phyloP scores from a whole-genome alignment of 1,140 invertebrate genomes.

The Tribolium castaneum region DNA sequence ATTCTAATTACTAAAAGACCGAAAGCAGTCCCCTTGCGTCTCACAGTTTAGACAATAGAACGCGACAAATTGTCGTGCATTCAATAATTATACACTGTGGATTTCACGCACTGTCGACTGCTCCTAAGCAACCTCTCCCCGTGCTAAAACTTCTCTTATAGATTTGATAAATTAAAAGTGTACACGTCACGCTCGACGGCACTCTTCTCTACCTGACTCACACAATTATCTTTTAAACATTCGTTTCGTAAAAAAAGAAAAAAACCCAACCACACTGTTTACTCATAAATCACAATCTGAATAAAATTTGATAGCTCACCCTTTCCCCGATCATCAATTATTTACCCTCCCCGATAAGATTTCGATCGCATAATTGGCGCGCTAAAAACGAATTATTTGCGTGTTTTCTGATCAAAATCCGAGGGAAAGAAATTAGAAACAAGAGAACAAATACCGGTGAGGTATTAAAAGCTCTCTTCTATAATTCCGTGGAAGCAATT shows the following conservation, averaged over 20 bases:
- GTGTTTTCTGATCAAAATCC: neutral
- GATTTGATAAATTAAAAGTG: neutral
- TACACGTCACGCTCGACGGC: neutral
- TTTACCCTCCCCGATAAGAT: constrained; percentile 37
- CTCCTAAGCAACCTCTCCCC: neutral
- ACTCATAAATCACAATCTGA: constrained; percentile 40
- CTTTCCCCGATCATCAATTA: constrained; percentile 39
- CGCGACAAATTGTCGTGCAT: neutral
- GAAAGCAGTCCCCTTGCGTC: neutral
- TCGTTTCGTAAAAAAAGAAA: neutral
- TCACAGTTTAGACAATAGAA: neutral
- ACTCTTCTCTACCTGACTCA: neutral
- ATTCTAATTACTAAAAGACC: no score
- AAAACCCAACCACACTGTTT: neutral
- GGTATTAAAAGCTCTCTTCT: constrained; percentile 36
- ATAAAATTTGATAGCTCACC: constrained; percentile 37
- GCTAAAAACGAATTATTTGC: neutral
- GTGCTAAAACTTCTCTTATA: neutral
- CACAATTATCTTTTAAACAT: neutral
- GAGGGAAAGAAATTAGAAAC: constrained; percentile 16
- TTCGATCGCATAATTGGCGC: neutral
- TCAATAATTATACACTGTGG: neutral
- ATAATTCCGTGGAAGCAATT: constrained; percentile 40
- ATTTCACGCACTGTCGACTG: neutral
- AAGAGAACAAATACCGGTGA: constrained; percentile 18